A percentile compares a stretch with the other conserved stretches of the same genome.
Conservation (phyloP, 2,113 vertebrate species). For the Mobula birostris region DNA sequence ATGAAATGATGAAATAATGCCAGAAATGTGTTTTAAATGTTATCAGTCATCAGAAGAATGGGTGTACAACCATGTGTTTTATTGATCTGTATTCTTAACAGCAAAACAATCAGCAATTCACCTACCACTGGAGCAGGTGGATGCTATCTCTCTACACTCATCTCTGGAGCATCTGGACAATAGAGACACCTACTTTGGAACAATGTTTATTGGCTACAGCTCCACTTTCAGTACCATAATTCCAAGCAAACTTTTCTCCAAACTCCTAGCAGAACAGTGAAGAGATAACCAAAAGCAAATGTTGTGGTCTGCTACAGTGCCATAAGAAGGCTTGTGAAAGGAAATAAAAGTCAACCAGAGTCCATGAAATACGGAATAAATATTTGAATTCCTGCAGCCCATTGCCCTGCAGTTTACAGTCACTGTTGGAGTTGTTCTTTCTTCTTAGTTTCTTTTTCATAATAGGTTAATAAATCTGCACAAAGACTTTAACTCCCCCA, state of each 20-base stretch:
- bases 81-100: neutral
- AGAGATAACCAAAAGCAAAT: neutral
- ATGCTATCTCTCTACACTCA: no score
- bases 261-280: neutral
- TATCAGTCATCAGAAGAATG: neutral
- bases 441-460: neutral
- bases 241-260: no score
- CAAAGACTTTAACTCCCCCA: neutral
- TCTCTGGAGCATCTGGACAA: no score
- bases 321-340: neutral
- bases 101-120: neutral
- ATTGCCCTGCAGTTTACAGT: neutral
- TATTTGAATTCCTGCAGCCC: neutral
- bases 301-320: neutral
- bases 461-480: slow-evolving; percentile 12
- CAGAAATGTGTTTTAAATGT: neutral
- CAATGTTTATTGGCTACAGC: no score
- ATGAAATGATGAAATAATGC: no score
- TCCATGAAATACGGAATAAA: neutral
- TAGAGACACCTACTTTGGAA: no score
- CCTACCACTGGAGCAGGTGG: no score
- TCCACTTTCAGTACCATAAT: no score
- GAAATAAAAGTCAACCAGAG: neutral
- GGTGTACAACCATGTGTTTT: neutral
- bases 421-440: neutral